phyloP scores from a whole-genome alignment of 2,888 invertebrate species.

The Danaus chrysippus region DNA sequence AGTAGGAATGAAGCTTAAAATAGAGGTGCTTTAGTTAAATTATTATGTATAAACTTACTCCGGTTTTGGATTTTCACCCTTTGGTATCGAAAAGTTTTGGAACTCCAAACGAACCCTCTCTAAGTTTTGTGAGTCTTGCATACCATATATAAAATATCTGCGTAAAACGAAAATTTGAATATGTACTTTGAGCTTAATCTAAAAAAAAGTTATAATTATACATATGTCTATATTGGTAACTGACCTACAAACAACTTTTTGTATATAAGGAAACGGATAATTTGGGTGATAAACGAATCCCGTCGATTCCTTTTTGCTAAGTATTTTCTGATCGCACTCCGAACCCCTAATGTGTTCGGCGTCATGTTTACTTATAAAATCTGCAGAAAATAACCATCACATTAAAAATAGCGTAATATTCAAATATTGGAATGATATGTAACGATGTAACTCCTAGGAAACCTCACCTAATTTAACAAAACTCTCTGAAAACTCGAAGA shows the following conservation, averaged over 20 bases:
- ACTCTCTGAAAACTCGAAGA: slow-evolving; percentile 98
- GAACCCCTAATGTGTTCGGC: slow-evolving; percentile 97
- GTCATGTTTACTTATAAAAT: slow-evolving; percentile 95
- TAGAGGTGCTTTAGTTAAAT: background rate
- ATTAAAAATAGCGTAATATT: background rate
- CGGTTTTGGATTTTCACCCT: slow-evolving; percentile 84
- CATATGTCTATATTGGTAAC: slow-evolving; percentile 37
- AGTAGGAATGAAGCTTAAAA: background rate
- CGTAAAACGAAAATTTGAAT: background rate
- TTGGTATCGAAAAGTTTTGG: slow-evolving; percentile 93
- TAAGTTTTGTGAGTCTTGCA: slow-evolving; percentile 97
- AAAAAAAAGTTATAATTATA: no score
- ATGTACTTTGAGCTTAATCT: background rate
- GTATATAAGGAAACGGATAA: slow-evolving; percentile 96
- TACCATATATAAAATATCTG: slow-evolving; percentile 97
- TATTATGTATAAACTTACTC: slow-evolving; percentile 81
- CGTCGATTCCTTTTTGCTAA: slow-evolving; percentile 94
- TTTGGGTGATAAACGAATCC: slow-evolving; percentile 97
- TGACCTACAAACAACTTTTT: slow-evolving; percentile 95
- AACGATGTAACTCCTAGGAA: background rate
- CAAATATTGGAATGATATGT: background rate
- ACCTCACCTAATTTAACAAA: slow-evolving; percentile 97
- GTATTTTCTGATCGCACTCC: slow-evolving; percentile 98
- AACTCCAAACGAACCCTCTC: slow-evolving; percentile 96
- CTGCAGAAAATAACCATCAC: slow-evolving; percentile 66